These are phyloP conservation scores for Hydrozoanthus gracilis DNA, from an alignment of 92 coral and sea anemone species.

Conservation along the genomic window DNA sequence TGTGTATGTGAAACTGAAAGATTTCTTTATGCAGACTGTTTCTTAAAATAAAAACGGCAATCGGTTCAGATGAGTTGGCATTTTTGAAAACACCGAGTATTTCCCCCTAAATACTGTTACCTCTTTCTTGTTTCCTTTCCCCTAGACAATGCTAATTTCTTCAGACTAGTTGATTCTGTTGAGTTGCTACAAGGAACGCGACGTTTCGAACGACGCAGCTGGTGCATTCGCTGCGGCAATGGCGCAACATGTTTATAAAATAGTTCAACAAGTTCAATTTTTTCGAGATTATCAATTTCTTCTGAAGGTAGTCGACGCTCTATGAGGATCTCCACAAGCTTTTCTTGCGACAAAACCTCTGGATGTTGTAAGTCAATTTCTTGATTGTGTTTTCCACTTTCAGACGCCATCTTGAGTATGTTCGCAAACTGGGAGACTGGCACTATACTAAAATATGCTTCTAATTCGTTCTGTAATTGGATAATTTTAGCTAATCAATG, in stretches of 20 bases:
- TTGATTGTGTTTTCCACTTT: slow-evolving; percentile 11
- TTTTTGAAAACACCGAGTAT: background rate
- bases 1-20: too few relatives aligned
- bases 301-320: slow-evolving; percentile 69
- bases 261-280: slow-evolving; percentile 75
- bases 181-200: slow-evolving; percentile 48
- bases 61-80: too few relatives aligned
- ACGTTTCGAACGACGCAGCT: slow-evolving; percentile 82
- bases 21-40: too few relatives aligned
- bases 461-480: slow-evolving; percentile 21
- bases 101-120: slow-evolving; percentile 39
- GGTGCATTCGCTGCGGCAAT: slow-evolving; percentile 85
- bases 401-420: slow-evolving; percentile 43
- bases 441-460: background rate
- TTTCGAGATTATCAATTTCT: slow-evolving; percentile 74
- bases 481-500: background rate
- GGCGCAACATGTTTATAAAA: slow-evolving; percentile 87
- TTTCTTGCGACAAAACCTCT: slow-evolving; percentile 88
- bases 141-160: slow-evolving; percentile 9
- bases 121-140: slow-evolving; percentile 55
- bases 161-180: background rate
- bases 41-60: too few relatives aligned
- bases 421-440: slow-evolving; percentile 29
- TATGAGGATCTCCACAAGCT: slow-evolving; percentile 74
- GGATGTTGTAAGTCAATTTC: slow-evolving; percentile 70